Evolutionary conservation across 2,888 invertebrate genomes (phyloP), one percentile per base, ranked within the genome.

Genomic region (Drosophila siamana): DNA sequence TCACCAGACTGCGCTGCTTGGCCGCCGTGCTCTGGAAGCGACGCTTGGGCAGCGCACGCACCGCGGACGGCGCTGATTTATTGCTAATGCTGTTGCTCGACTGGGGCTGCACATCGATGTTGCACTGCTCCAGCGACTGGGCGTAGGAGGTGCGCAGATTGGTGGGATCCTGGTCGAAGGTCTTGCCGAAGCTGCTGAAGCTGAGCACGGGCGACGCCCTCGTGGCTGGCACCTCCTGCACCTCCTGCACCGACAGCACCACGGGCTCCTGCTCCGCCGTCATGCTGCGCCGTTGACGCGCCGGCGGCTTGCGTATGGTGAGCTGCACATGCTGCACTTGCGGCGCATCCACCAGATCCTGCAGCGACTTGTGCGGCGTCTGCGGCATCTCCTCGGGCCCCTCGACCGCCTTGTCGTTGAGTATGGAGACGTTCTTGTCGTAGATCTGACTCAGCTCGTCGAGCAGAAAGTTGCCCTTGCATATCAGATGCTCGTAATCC

Each of bases 391-490:
- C 59, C 16, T 74, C 69, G 19, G 19, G 19, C 38, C 64, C 61
- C 15, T 57, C 59, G 4, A 64, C 64, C 3, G 85, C 83, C 2
- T 93, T 92, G 85, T 94, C 94, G 40, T 93, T 94, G 80, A 94
- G 86, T 76, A 94, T 94, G 13, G 94, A 94, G 4, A 94, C 91
- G 75, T 93, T 94, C 43, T 93, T 93, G 75, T 94, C 94, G 85
- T 93, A 94, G 80, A 94, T 93, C 26, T 93, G 93, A 41, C 92
- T 92, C 1, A 92, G 82, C 69, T 93, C 93, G 71, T 93, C 94
- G 64, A 94, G 75, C 55, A 92, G 59, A 56, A 90, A 92, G 77
- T 92, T 92, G 4, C 89, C 90, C 57, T 84, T 90, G 57, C 91
- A 90, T 6, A 91, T 83, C 30, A 90, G 63, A 33, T 78, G 71